Evolutionary conservation across 2,113 vertebrate species (phyloP), one percentile per base, ranked within the genome.

Genomic region (Oxyruncus cristatus): DNA sequence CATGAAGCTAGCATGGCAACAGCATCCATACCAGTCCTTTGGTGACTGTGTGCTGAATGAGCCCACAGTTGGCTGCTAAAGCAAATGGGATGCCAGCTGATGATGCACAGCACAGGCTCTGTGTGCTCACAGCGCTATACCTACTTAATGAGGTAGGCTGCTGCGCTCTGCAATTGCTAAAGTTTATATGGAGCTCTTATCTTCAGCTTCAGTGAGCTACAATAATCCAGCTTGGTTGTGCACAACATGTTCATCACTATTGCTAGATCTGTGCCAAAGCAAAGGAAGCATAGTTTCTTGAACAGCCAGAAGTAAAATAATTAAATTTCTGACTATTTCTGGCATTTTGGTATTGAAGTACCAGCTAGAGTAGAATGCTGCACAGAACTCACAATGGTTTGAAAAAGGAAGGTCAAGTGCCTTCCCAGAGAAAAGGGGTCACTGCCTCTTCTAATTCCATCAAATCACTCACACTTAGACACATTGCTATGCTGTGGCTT

Each of bases 71-170:
- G 85, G 79, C 73, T 93, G 68, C 76, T 75, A 59, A 65, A 58
- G 88, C n/a, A 82, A 95, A 87, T 1, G 21, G 84, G 76, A 89
- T 58, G 92, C 52, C 86, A 78, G 76, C 56, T 89, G 91, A 89
- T 49, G 88, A 91, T 81, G 80, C 79, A 65, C 86, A 96, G 93
- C 59, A 56, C 5, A 3, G 10, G 66, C 0, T 0, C 80, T 58
- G 58, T 26, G 62, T 55, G 70, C 58, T 92, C 3, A 0, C 94
- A 55, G 85, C 1, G 2, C 75, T 83, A 15, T 56, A 78, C 88
- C 74, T 90, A 46, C 72, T 96, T 96, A 96, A 95, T 92, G 94
- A 97, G 95, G 63, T n/a, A 62, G 93, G 87, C 58, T 96, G 94
- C 95, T 96, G 95, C 0, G 46, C 82, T 89, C 62, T 21, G 52